Evolutionary conservation across 2,797 vertebrate species (phyloP).

Genomic region (Podarcis lilfordi): DNA sequence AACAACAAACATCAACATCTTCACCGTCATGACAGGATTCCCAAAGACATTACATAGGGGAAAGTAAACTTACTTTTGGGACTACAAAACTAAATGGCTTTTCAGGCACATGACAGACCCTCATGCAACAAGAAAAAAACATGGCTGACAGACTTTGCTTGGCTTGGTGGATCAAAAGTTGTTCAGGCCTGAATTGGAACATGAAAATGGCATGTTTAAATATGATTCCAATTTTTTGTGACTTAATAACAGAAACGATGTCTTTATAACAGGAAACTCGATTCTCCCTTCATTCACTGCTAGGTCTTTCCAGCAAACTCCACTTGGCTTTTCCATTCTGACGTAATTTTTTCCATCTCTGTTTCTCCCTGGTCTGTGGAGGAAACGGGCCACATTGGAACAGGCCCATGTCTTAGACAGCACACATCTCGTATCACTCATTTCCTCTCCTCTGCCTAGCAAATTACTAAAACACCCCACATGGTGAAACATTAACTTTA

Average conservation of each 20-base stretch:
- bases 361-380: neutral
- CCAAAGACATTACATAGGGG: too few relatives aligned
- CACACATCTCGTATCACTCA: fast-evolving
- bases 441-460: neutral
- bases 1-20: too few relatives aligned
- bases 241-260: neutral
- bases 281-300: neutral
- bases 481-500: fast-evolving
- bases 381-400: neutral
- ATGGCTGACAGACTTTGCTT: neutral
- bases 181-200: neutral
- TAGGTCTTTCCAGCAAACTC: neutral
- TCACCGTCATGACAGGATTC: too few relatives aligned
- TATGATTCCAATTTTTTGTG: neutral
- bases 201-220: neutral
- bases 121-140: too few relatives aligned
- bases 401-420: neutral
- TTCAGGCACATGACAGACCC: neutral
- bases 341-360: neutral
- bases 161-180: neutral
- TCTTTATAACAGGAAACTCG: neutral
- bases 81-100: neutral
- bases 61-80: neutral
- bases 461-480: neutral
- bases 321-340: neutral